phyloP scores from a whole-genome alignment of 2,888 invertebrate genomes.

The Athrips mouffetella region DNA sequence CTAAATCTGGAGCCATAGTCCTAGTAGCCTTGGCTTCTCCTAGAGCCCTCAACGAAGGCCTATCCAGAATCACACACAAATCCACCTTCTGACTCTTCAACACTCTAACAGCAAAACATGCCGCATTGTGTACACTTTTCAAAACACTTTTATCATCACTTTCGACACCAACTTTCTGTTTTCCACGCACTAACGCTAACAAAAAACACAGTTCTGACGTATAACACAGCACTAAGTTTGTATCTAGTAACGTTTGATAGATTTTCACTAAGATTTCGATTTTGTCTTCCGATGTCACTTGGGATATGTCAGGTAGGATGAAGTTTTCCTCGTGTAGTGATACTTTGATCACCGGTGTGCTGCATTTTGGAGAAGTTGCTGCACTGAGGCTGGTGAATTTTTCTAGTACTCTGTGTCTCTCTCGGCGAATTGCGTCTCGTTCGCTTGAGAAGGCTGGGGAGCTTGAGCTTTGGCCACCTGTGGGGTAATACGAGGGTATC shows the following conservation, averaged over 20 bases:
- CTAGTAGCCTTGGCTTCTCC: constrained; percentile 82
- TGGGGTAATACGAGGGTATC: constrained; percentile 21
- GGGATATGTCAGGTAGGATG: constrained; percentile 56
- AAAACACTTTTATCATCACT: neutral
- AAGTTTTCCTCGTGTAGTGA: constrained; percentile 52
- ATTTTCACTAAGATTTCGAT: constrained; percentile 77
- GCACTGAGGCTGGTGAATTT: constrained; percentile 66
- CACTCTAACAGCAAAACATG: constrained; percentile 30
- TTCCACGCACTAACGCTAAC: constrained; percentile 80
- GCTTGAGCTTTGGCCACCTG: neutral
- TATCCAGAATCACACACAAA: constrained; percentile 78
- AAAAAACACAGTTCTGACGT: constrained; percentile 84
- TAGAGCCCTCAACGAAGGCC: constrained; percentile 65
- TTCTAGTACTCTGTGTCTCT: constrained; percentile 66
- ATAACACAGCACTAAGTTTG: constrained; percentile 81
- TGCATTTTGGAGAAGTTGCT: constrained; percentile 40
- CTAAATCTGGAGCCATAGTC: constrained; percentile 77
- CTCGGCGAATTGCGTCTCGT: constrained; percentile 62
- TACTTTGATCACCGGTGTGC: constrained; percentile 55
- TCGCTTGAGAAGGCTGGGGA: constrained; percentile 34
- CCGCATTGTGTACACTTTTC: constrained; percentile 31
- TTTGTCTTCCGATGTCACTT: constrained; percentile 69
- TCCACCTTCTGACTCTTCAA: constrained; percentile 41
- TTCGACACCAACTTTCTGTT: constrained; percentile 42
- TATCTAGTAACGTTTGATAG: constrained; percentile 78